Base-by-base conservation (phyloP, 1,140 invertebrate species). In the Drosophila punjabiensis region DNA sequence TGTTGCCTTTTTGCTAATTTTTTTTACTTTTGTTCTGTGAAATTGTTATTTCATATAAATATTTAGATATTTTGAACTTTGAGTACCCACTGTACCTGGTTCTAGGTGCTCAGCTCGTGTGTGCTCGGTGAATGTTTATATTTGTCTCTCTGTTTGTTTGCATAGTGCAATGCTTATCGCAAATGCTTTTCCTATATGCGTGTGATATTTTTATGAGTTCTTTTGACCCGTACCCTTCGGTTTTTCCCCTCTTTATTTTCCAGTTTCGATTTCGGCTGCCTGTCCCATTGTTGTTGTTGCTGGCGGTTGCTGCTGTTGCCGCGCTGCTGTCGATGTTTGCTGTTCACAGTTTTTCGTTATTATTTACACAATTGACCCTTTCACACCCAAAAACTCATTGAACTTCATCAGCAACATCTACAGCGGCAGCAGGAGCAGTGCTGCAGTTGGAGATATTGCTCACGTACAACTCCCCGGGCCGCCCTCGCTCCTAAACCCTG, bases 351-450 rank as follows among this genome's bases (percentile, higher is more conserved):
- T 89, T 76, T 87, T 79, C 78, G 79, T 89, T 85, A 90, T 82
- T 89, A 89, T 89, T 89, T 89, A 89, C 85, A 89, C 86, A 89
- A 89, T 89, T 89, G 85, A 89, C 85, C 85, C 85, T 89, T 89
- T 89, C 85, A 89, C 85, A 89, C 85, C 70, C 82, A 68, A 85
- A 81, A 70, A 88, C 81, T 85, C 85, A 88, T 88, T 88, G 85
- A 88, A 88, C 85, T 89, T 76, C 85, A 74, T 58, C 85, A 88
- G 81, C 84, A 61, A 53, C 66, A 65, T 60, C 75, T 43, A 41
- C 55, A 11, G 59, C 20, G 39, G 53, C 39, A 48, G 35, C 61
- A 60, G 41, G 70, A 76, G 48, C 35, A 65, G n/a, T 39, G 63
- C 11, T 41, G 55, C 45, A 53, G 13, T 18, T 32, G 45, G 18